Evolutionary conservation across 2,797 vertebrate genomes (phyloP).

Genomic region (Syngnathus acus): DNA sequence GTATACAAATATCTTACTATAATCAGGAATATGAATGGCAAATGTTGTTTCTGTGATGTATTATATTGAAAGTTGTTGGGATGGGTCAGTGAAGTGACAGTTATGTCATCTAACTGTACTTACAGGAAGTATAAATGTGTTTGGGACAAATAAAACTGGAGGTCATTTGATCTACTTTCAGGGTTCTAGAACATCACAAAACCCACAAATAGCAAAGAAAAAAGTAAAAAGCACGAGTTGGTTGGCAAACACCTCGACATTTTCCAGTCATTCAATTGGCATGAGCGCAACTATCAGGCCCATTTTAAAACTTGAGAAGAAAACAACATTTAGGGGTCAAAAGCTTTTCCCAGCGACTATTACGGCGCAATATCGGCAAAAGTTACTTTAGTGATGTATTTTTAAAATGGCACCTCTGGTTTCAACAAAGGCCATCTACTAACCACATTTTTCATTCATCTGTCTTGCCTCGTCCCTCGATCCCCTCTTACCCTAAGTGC

Average conservation of each 20-base stretch:
- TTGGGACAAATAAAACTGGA: too few relatives aligned
- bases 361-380: not conserved
- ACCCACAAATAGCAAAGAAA: not conserved
- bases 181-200: too few relatives aligned
- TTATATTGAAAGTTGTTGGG: not conserved
- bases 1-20: not conserved
- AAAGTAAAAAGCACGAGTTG: not conserved
- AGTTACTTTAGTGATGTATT: not conserved
- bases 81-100: not conserved
- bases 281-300: not conserved
- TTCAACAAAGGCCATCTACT: not conserved
- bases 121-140: too few relatives aligned
- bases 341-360: not conserved
- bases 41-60: not conserved
- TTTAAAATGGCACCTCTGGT: not conserved
- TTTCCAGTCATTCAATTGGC: not conserved
- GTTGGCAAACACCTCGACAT: too few relatives aligned
- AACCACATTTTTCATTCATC: not conserved
- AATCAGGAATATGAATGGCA: not conserved
- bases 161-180: too few relatives aligned
- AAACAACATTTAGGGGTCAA: not conserved
- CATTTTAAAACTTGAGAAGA: not conserved
- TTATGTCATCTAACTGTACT: too few relatives aligned
- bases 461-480: slow-evolving; percentile 13
- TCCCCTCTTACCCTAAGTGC: slow-evolving; percentile 57